Conservation (phyloP, 2,113 vertebrate genomes). For the Gobius niger region DNA sequence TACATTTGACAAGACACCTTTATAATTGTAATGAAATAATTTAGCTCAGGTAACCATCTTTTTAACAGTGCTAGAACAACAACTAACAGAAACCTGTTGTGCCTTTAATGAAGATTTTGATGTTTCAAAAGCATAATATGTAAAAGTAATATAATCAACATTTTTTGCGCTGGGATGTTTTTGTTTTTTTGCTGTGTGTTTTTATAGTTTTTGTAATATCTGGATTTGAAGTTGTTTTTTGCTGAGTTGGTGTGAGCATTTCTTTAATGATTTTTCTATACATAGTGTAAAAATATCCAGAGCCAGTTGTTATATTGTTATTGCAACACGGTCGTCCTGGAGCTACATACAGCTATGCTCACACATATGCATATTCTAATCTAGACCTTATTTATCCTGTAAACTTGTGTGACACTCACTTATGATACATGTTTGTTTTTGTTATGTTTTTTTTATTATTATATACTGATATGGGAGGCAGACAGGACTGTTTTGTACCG, state of each 20-base stretch:
- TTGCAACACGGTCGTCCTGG: constrained; percentile 29
- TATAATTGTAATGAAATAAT: not conserved
- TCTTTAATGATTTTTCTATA: constrained; percentile 35
- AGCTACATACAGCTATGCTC: constrained; percentile 25
- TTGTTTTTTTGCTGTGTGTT: constrained; percentile 30
- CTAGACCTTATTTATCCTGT: constrained; percentile 65
- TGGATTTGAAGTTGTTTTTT: constrained; percentile 47
- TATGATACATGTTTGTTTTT: constrained; percentile 54
- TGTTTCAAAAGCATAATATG: constrained; percentile 33
- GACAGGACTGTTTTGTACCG: constrained; percentile 56
- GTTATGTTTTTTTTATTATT: constrained; percentile 42
- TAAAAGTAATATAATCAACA: constrained; percentile 41
- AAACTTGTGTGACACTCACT: constrained; percentile 63
- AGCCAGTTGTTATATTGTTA: constrained; percentile 22
- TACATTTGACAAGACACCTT: not conserved
- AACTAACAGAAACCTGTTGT: constrained; percentile 4
- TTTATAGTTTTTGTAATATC: constrained; percentile 9
- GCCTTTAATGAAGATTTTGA: constrained; percentile 30
- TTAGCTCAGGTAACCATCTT: constrained; percentile 1
- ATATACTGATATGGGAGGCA: constrained; percentile 58
- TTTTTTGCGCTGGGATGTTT: constrained; percentile 38
- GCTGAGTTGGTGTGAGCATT: constrained; percentile 37
- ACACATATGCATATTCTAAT: constrained; percentile 34
- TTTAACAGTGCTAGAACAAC: not conserved
- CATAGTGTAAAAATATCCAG: constrained; percentile 26